Evolutionary conservation across 1,140 invertebrate species (phyloP).

Genomic region (Cotesia vestalis): DNA sequence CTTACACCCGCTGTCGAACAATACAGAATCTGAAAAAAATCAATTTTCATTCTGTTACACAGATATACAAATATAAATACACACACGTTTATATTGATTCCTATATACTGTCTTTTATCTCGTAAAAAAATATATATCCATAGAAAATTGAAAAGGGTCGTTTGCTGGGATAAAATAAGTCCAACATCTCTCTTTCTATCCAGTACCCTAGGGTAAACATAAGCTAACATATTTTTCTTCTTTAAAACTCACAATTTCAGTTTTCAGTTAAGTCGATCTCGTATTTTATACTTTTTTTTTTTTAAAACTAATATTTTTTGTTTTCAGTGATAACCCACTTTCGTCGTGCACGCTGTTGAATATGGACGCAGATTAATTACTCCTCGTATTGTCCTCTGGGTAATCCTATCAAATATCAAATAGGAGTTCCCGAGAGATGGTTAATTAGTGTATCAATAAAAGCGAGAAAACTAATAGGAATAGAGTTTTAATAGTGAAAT

Average conservation of each 20-base stretch:
- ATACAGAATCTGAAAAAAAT: neutral
- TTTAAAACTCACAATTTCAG: neutral
- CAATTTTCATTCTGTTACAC: neutral
- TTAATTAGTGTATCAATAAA: slow-evolving; percentile 31
- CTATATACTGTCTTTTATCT: slow-evolving; percentile 2
- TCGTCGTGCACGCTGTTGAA: neutral
- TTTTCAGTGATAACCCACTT: neutral
- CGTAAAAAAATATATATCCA: slow-evolving; percentile 12
- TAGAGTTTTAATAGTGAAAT: neutral
- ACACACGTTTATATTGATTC: too few relatives aligned
- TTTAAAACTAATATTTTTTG: neutral
- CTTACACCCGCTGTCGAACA: neutral
- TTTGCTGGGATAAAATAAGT: slow-evolving; percentile 24
- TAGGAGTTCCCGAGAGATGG: neutral
- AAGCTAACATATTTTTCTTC: neutral
- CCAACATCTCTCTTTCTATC: slow-evolving; percentile 13
- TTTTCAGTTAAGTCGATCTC: too few relatives aligned
- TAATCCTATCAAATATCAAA: slow-evolving; percentile 22
- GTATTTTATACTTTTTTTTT: neutral
- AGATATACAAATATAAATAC: too few relatives aligned
- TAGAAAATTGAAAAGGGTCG: slow-evolving; percentile 37
- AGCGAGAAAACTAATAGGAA: slow-evolving; percentile 11
- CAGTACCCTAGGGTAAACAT: slow-evolving; percentile 1
- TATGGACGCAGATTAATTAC: neutral
- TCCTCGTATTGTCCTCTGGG: neutral